Conservation (phyloP, 2,888 invertebrate genomes). For the Emesis russula region DNA sequence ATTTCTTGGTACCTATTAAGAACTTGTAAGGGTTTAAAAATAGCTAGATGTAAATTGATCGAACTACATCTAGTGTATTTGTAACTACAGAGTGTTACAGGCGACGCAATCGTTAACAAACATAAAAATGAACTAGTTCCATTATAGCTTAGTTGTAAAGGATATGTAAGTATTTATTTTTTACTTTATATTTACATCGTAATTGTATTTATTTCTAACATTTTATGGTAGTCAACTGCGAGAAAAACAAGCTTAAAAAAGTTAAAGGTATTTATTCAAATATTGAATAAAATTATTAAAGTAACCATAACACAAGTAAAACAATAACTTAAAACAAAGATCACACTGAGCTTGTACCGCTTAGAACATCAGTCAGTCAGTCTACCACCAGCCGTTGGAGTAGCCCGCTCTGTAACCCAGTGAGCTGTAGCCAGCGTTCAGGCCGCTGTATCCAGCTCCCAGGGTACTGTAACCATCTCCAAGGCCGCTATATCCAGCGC, state of each 20-base stretch:
- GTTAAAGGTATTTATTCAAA: conserved; percentile 5
- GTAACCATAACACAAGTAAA: conserved; percentile 33
- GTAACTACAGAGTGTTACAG: too few species aligned
- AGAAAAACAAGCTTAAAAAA: not conserved
- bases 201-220: too few species aligned
- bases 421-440: conserved; percentile 57
- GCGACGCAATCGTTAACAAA: too few species aligned
- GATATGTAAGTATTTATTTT: too few species aligned
- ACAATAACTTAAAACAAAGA: conserved; percentile 53
- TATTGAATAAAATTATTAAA: conserved; percentile 5
- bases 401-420: conserved; percentile 67
- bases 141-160: too few species aligned
- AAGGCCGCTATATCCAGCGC: conserved; percentile 73
- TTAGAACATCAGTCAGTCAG: not conserved
- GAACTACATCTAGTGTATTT: too few species aligned
- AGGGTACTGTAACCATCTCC: conserved; percentile 59
- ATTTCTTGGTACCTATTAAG: too few species aligned
- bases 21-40: too few species aligned
- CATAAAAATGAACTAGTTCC: too few species aligned
- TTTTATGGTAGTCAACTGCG: too few species aligned
- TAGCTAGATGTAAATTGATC: too few species aligned
- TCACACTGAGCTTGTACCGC: conserved; percentile 5
- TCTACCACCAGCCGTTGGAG: conserved; percentile 86
- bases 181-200: too few species aligned
- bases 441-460: conserved; percentile 65